These are phyloP conservation scores for Ostrea edulis DNA, from an alignment of 1,140 invertebrate genomes.

Conservation along the genomic window DNA sequence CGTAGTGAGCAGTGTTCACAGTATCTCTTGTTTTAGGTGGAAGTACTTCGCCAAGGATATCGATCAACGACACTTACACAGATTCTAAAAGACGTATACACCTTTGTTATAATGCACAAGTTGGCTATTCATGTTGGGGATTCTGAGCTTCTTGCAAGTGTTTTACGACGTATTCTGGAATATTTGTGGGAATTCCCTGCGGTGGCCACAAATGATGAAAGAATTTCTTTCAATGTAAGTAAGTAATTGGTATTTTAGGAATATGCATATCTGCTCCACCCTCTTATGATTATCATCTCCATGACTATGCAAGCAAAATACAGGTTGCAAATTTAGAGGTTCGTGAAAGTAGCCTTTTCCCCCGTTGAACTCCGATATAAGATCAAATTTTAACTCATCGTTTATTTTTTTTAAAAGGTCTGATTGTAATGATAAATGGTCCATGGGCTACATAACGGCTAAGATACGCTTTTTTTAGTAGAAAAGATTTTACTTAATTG, in stretches of 20 bases:
- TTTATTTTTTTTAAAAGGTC: too few relatives aligned
- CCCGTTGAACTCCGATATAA: too few relatives aligned
- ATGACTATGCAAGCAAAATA: too few relatives aligned
- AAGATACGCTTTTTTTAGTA: not conserved
- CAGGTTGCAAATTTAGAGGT: too few relatives aligned
- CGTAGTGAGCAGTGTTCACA: too few relatives aligned
- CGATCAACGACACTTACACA: not conserved
- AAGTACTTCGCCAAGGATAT: not conserved
- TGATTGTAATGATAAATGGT: too few relatives aligned
- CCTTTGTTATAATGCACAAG: not conserved
- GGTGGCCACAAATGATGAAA: not conserved
- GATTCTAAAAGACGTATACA: not conserved
- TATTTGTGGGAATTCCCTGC: not conserved
- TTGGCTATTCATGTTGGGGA: not conserved
- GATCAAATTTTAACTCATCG: too few relatives aligned
- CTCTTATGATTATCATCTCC: too few relatives aligned
- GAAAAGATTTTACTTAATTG: not conserved
- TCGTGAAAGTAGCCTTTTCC: too few relatives aligned
- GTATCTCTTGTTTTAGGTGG: not conserved
- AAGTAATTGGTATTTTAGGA: too few relatives aligned
- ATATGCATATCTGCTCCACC: too few relatives aligned
- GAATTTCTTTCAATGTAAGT: not conserved
- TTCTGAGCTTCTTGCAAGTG: not conserved
- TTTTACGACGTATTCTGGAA: not conserved
- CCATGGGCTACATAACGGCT: too few relatives aligned